Base-by-base conservation (phyloP, 2,113 vertebrate species). In the Caloenas nicobarica region DNA sequence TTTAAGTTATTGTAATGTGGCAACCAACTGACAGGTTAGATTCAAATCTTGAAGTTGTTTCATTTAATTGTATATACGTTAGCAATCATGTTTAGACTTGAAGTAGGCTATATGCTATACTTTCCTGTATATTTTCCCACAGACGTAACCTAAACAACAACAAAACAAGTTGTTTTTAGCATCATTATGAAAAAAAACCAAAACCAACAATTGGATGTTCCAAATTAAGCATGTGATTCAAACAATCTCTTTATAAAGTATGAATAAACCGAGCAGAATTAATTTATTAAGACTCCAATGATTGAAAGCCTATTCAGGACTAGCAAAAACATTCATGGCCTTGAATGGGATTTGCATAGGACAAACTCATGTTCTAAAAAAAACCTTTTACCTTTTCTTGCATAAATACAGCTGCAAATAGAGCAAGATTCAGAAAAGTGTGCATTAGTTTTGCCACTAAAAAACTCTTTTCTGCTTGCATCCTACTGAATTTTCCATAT, bases 111-210 rank as follows among this genome's bases (percentile, higher is more conserved):
- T 89, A 95, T 74, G 64, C 81, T 66, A 87, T 46, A 84, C 69
- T 94, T 94, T 89, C 66, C 88, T 88, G 88, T 94, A 68, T 94
- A 86, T 95, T 97, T 97, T 97, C 97, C 96, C 97, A 97, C 95
- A 97, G 94, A 96, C 6, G 0, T 71, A 89, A 97, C 87, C 93
- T 93, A 95, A 96, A 96, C 93, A 96, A 95, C 95, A 97, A 97
- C 94, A 97, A 92, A 94, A 97, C 88, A 95, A 93, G 92, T 91
- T 96, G 94, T 77, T 94, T 95, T 97, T 92, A 95, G 91, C 88
- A 93, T 70, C 85, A 78, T 92, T 95, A 96, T 89, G 73, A 61
- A 89, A 91, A 92, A 81, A 82, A 36, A 42, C 2, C 44, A 18
- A 46, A 46, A 46, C 17, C 44, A 73, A 81, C 6, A 33, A 42